Conservation (phyloP, 2,888 invertebrate genomes). For the Chelonus formosanus region DNA sequence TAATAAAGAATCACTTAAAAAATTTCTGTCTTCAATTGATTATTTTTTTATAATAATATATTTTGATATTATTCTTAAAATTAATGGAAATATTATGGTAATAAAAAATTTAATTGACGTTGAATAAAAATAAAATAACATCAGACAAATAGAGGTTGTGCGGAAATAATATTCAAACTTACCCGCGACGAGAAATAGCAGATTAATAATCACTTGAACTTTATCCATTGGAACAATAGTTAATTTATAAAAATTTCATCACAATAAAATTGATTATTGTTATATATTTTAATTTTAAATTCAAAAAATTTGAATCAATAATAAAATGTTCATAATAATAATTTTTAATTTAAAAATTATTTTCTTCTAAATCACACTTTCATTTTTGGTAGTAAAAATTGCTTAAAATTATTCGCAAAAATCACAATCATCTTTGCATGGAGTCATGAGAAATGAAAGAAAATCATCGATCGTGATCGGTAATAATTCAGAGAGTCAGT, state of each 20-base stretch:
- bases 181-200: conserved; percentile 56
- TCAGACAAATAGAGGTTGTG: too few relatives aligned
- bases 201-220: conserved; percentile 49
- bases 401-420: too few relatives aligned
- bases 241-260: conserved; percentile 18
- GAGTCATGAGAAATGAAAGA: too few relatives aligned
- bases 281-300: conserved; percentile 5
- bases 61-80: too few relatives aligned
- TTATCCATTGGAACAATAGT: conserved; percentile 38
- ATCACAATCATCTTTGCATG: too few relatives aligned
- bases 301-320: background rate
- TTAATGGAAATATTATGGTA: too few relatives aligned
- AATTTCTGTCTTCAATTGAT: too few relatives aligned
- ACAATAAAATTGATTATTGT: conserved; percentile 5
- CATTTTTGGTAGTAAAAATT: too few relatives aligned
- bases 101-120: too few relatives aligned
- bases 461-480: background rate
- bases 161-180: conserved; percentile 42
- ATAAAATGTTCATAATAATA: background rate
- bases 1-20: too few relatives aligned
- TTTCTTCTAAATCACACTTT: background rate
- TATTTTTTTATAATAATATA: too few relatives aligned
- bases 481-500: background rate
- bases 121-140: too few relatives aligned
- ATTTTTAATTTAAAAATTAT: conserved; percentile 1